Evolutionary conservation across 2,113 vertebrate genomes (phyloP).

Genomic region (Rhea americana): DNA sequence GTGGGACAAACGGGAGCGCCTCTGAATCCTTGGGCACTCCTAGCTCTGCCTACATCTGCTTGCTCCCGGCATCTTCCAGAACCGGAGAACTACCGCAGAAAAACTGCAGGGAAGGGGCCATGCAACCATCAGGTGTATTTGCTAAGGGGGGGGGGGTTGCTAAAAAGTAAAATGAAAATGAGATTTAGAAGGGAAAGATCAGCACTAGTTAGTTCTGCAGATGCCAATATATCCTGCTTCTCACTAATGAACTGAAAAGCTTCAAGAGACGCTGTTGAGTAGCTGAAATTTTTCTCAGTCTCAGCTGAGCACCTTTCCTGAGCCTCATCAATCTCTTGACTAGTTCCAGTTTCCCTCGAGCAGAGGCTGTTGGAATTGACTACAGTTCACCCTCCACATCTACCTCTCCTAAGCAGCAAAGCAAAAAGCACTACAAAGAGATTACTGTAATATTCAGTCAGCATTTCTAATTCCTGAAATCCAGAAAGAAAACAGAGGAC

Average conservation of each 20-base stretch:
- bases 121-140: neutral
- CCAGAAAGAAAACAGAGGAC: neutral
- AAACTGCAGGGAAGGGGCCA: neutral
- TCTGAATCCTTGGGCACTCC: neutral
- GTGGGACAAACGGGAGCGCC: neutral
- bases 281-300: neutral
- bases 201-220: neutral
- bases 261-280: neutral
- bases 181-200: neutral
- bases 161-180: neutral
- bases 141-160: neutral
- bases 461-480: neutral
- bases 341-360: neutral
- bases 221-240: neutral
- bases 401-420: neutral
- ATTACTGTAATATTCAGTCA: neutral
- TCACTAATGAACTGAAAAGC: neutral
- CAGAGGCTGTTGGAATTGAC: neutral
- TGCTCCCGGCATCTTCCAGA: rapidly evolving
- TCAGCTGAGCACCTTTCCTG: neutral
- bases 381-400: neutral
- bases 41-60: neutral
- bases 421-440: neutral
- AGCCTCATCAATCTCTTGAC: neutral
- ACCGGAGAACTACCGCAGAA: neutral